Evolutionary conservation across 2,797 vertebrate genomes (phyloP), one percentile per base, ranked within the genome.

Genomic region (Apodemus agrarius): DNA sequence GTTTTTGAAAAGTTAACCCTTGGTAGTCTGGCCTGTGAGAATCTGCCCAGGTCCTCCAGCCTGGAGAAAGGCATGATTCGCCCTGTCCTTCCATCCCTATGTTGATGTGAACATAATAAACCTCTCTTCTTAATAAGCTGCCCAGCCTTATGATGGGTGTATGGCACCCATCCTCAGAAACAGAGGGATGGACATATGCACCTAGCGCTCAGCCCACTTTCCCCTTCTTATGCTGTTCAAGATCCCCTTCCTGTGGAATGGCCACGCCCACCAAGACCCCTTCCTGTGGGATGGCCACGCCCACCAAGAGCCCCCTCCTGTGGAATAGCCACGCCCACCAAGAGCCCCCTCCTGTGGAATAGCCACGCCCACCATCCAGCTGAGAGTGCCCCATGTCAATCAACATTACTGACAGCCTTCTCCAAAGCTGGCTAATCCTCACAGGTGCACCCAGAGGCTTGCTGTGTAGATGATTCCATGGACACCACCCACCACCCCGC

Each of bases 1-100:
- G 19, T 81, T 81, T 85, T 93, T 34, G 89, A 61, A n/a, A 57
- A 40, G n/a, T 67, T n/a, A 78, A 87, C 22, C 89, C 85, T 80
- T 94, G 11, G 10, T 63, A 65, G 3, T 19, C 40, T 59, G 7
- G n/a, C 37, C 89, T 65, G 57, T 89, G 57, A 80, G 80, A 80
- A 87, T 46, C 54, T 21, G 13, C 52, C 92, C 80, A 34, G 65
- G 81, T 43, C 12, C 17, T 43, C 17, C 22, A 54, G 21, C 11
- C 86, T 54, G 52, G 12, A 17, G 14, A 46, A 65, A 80, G 63
- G 12, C n/a, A 13, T 79, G 61, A 63, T 34, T 54, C 14, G 0
- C 34, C 57, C 79, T 80, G 52, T 46, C 3, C 1, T 54, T 82
- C 59, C 54, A 29, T 10, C n/a, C 81, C 49, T 40, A 1, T 1